Base-by-base conservation (phyloP, 1,140 invertebrate genomes). In the Drosophila varians region DNA sequence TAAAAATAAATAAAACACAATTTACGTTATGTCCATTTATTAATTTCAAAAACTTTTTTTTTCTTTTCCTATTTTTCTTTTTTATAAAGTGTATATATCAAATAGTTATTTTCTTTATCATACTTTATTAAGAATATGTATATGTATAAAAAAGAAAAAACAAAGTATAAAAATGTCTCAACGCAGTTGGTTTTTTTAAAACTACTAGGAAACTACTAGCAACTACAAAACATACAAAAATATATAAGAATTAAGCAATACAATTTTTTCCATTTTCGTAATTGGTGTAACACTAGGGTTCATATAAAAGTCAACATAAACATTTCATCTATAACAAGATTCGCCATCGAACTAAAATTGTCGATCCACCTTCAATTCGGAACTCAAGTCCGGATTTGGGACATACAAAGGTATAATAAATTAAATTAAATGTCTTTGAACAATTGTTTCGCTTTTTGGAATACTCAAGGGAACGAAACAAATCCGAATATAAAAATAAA, bases 221-320 rank as follows among this genome's bases (percentile, higher is more conserved):
- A 72, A 86, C 80, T 84, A 84, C 82, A 84, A 84, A 84, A 79
- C 79, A 84, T 83, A 83, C 69, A 83, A 83, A 83, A 83, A 83
- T 83, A 84, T 62, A 56, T 79, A 84, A 74, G 70, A 83, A 70
- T 65, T 70, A 70, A 53, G 57, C 76, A 61, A 79, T 75, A 21
- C 86, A 86, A 76, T 77, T 83, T 71, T 52, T 4, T 8, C 8
- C 45, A 65, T 66, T 66, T 43, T 42, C 62, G 38, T 64, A 61
- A 61, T 61, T 49, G 62, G 36, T 65, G 40, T 66, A 66, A 66
- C 61, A 66, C 48, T 65, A 66, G 61, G 64, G 66, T 66, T 47
- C 64, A 28, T 66, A 66, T 66, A 42, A 66, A 66, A 66, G 51
- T 66, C 64, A 66, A 66, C 61, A 66, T 66, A 66, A 66, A 66